Conservation (phyloP, 2,113 vertebrate genomes). For the Albula glossodonta region DNA sequence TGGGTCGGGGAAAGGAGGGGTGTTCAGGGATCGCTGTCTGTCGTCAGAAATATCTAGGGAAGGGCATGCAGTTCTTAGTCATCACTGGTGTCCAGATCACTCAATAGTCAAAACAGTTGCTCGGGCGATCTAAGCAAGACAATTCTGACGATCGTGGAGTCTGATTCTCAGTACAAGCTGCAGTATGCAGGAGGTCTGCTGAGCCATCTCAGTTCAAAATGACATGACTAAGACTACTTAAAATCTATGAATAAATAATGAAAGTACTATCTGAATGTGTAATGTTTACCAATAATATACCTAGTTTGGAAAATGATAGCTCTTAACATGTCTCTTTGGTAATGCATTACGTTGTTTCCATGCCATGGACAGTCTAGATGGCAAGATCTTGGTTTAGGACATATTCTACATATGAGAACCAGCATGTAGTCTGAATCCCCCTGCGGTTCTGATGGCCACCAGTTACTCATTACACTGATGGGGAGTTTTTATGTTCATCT, state of each 20-base stretch:
- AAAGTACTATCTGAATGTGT: background rate
- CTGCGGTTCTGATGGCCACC: too few relatives aligned
- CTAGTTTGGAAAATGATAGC: too few relatives aligned
- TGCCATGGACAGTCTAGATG: too few relatives aligned
- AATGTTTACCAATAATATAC: background rate
- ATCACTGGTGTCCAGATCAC: constrained; percentile 38
- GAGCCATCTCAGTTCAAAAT: background rate
- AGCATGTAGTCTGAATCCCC: too few relatives aligned
- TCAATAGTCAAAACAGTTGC: constrained; percentile 63
- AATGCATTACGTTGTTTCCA: too few relatives aligned
- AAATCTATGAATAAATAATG: background rate
- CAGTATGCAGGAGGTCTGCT: background rate
- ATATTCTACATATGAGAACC: too few relatives aligned
- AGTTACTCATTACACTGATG: too few relatives aligned
- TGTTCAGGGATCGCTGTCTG: constrained; percentile 43
- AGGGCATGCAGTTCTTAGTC: constrained; percentile 50
- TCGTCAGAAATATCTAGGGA: constrained; percentile 32
- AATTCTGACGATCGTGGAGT: constrained; percentile 30
- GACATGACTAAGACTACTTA: background rate
- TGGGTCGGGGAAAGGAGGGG: constrained; percentile 39
- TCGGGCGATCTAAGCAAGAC: constrained; percentile 44
- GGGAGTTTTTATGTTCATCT: too few relatives aligned
- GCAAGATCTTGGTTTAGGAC: too few relatives aligned
- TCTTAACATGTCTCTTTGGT: too few relatives aligned
- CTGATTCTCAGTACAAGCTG: constrained; percentile 14